Evolutionary conservation across 37 sponge, comb jelly and placozoan genomes (phyloP).

Genomic region (Corticium candelabrum): DNA sequence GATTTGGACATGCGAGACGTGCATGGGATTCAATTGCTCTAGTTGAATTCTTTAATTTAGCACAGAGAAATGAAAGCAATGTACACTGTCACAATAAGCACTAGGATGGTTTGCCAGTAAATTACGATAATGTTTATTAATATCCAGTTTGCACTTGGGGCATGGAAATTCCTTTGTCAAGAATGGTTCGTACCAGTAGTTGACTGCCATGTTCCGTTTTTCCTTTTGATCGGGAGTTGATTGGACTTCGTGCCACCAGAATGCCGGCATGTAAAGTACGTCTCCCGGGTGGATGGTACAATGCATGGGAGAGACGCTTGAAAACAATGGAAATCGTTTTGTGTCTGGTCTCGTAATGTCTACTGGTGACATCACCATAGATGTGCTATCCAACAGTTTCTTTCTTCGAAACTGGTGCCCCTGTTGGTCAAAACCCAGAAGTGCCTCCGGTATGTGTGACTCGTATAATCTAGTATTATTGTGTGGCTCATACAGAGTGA

Average conservation of each 20-base stretch:
- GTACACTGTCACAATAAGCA: too few relatives aligned
- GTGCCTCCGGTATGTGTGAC: slow-evolving; percentile 65
- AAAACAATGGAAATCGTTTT: slow-evolving; percentile 48
- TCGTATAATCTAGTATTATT: slow-evolving; percentile 63
- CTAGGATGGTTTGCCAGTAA: slow-evolving; percentile 20
- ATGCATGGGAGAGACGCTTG: slow-evolving; percentile 13
- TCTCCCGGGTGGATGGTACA: slow-evolving; percentile 51
- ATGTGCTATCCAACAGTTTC: slow-evolving; percentile 53
- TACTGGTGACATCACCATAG: slow-evolving; percentile 81
- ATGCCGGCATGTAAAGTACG: slow-evolving; percentile 74
- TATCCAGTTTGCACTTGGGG: slow-evolving; percentile 41
- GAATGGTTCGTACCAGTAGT: slow-evolving; percentile 73
- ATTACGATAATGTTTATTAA: slow-evolving; percentile 35
- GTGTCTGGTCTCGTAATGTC: slow-evolving; percentile 47
- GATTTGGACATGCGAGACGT: too few relatives aligned
- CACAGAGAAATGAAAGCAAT: too few relatives aligned
- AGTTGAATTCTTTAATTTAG: too few relatives aligned
- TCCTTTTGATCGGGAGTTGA: slow-evolving; percentile 43
- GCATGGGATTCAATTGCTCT: too few relatives aligned
- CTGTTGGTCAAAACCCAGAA: slow-evolving; percentile 17
- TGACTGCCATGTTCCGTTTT: slow-evolving; percentile 63
- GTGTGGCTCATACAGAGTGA: slow-evolving; percentile 60
- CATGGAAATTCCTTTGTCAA: slow-evolving; percentile 72
- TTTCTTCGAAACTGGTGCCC: slow-evolving; percentile 29
- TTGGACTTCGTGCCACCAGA: slow-evolving; percentile 88